Evolutionary conservation across 2,797 vertebrate genomes (phyloP), one percentile per base, ranked within the genome.

Genomic region (Nyctalus aviator): DNA sequence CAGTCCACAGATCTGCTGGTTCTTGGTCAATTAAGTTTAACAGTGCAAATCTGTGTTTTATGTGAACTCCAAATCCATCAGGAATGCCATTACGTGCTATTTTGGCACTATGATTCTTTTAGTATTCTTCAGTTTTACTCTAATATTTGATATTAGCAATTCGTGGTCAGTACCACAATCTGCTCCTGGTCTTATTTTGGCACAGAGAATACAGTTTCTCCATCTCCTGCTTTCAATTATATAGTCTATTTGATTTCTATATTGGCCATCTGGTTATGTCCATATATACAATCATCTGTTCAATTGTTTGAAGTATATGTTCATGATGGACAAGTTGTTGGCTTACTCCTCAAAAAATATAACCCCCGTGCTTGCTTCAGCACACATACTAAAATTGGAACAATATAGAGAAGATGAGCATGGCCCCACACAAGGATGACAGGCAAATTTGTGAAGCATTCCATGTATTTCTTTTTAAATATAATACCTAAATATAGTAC

Each of bases 131-230:
- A 35, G 62, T 23, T 83, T 68, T 48, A 83, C 44, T 83, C 62
- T 66, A 66, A 82, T 82, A 21, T 83, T 68, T 83, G 81, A 50
- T 83, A 48, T 82, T 35, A 83, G 41, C 81, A 32, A 15, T 83
- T 32, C 18, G 1, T 48, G 44, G n/a, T 68, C 81, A 83, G 62
- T 83, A 68, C 62, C 81, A 68, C 62, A 83, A 50, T 66, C 81
- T 83, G 44, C 62, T 83, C 59, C 59, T 66, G 41, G 59, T 83
- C 81, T 83, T 66, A 46, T 68, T 83, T 68, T 83, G 81, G 81
- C 81, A 68, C 62, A 83, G 30, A 83, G 62, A 83, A 83, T 68
- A 83, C 14, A 50, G 81, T 46, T 35, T 83, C n/a, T 83, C 21
- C 62, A 68, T 66, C n/a, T 50, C n/a, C 81, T 83, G 81, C 62